These are phyloP conservation scores for Coboldia fuscipes DNA, from an alignment of 1,140 invertebrate species.

Conservation along the genomic window DNA sequence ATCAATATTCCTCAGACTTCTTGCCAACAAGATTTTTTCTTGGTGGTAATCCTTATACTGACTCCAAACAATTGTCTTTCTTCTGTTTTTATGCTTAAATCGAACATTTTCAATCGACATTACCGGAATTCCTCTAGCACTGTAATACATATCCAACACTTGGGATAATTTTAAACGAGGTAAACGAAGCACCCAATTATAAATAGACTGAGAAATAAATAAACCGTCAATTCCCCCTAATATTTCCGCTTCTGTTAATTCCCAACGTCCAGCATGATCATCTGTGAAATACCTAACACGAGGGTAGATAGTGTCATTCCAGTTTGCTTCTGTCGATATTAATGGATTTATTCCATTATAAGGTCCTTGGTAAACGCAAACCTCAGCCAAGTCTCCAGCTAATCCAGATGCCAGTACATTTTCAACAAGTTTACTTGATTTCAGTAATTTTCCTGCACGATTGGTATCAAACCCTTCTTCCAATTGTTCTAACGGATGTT, in stretches of 20 bases:
- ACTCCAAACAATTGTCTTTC: background rate
- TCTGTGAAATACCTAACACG: slow-evolving; percentile 27
- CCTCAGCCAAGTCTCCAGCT: slow-evolving; percentile 35
- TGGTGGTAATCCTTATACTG: slow-evolving; percentile 13
- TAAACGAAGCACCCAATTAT: slow-evolving; percentile 24
- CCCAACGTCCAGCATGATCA: slow-evolving; percentile 23
- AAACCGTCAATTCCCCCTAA: slow-evolving; percentile 41
- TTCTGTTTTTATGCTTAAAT: slow-evolving; percentile 10
- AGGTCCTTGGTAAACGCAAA: slow-evolving; percentile 34
- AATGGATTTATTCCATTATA: slow-evolving; percentile 13
- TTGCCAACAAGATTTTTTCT: slow-evolving; percentile 13
- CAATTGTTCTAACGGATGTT: background rate
- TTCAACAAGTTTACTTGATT: slow-evolving; percentile 2
- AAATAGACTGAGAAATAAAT: slow-evolving; percentile 30
- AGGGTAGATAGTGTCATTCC: slow-evolving; percentile 38
- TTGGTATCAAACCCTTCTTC: background rate
- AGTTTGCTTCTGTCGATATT: slow-evolving; percentile 31
- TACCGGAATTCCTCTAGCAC: slow-evolving; percentile 29
- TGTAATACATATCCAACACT: slow-evolving; percentile 46
- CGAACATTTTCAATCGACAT: slow-evolving; percentile 12
- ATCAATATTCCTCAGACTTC: background rate
- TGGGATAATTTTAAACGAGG: slow-evolving; percentile 33
- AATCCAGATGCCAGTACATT: background rate
- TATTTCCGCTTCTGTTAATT: slow-evolving; percentile 39
- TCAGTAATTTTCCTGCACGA: background rate